Evolutionary conservation across 2,888 invertebrate species (phyloP).

Genomic region (Metellina segmentata): DNA sequence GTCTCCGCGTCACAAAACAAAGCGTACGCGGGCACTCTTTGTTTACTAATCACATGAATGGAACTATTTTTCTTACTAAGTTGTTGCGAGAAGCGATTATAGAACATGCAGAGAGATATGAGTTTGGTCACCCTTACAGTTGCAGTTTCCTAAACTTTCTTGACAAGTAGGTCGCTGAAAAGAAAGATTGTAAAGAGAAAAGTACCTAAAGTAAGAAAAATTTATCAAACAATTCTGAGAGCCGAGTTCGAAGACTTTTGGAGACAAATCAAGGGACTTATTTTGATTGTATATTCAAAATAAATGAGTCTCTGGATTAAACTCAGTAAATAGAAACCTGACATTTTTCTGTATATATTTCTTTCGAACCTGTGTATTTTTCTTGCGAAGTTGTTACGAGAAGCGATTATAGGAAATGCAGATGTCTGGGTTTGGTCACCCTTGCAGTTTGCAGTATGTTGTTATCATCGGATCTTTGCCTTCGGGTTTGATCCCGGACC

Average conservation of each 20-base stretch:
- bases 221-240: too few species aligned
- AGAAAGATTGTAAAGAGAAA: too few species aligned
- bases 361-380: background rate
- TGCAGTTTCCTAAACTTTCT: background rate
- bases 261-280: too few species aligned
- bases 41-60: background rate
- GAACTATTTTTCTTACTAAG: background rate
- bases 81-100: background rate
- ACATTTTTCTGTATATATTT: background rate
- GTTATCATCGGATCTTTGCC: too few species aligned
- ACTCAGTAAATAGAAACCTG: background rate
- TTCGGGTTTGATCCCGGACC: too few species aligned
- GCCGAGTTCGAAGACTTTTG: too few species aligned
- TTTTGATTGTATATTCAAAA: background rate
- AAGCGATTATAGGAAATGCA: background rate
- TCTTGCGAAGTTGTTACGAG: background rate
- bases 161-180: background rate
- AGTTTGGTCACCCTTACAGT: background rate
- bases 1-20: background rate
- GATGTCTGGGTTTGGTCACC: background rate
- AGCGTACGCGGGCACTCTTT: background rate
- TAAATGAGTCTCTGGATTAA: background rate
- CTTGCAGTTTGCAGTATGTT: background rate
- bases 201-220: too few species aligned
- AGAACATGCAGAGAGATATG: background rate